A percentile compares a stretch with the other conserved stretches of the same genome.
These are phyloP conservation scores for Trissoscelio sp. DNA, from an alignment of 2,888 invertebrate species.

Conservation along the genomic window DNA sequence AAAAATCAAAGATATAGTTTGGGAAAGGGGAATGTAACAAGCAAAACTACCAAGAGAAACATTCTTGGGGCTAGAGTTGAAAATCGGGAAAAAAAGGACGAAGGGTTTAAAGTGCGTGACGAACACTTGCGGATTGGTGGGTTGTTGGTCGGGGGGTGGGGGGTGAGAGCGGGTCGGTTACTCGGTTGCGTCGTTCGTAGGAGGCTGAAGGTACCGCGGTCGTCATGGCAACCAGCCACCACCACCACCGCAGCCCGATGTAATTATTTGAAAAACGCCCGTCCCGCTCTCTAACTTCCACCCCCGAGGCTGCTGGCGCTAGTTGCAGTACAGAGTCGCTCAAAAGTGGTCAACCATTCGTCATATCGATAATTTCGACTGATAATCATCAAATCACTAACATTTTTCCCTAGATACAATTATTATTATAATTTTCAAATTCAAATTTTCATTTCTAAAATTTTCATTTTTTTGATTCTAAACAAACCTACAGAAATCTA, in stretches of 20 bases:
- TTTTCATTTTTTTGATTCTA: too few species aligned
- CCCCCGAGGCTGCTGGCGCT: slow-evolving; percentile 79
- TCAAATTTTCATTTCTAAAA: too few species aligned
- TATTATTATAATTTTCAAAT: background rate
- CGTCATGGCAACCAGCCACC: slow-evolving; percentile 82
- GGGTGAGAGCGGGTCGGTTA: slow-evolving; percentile 67
- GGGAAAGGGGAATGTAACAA: too few species aligned
- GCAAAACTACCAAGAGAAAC: too few species aligned
- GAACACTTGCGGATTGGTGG: slow-evolving; percentile 18
- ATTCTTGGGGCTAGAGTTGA: too few species aligned
- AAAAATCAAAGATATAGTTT: too few species aligned
- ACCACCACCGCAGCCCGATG: slow-evolving; percentile 82
- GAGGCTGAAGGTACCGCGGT: slow-evolving; percentile 81
- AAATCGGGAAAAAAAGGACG: too few species aligned
- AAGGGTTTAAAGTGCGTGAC: too few species aligned
- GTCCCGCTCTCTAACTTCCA: slow-evolving; percentile 80
- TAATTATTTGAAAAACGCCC: slow-evolving; percentile 84
- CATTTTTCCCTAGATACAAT: slow-evolving; percentile 4
- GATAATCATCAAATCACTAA: slow-evolving; percentile 18
- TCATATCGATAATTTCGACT: slow-evolving; percentile 47
- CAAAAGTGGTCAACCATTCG: slow-evolving; percentile 78
- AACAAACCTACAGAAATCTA: too few species aligned
- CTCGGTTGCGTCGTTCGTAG: slow-evolving; percentile 75
- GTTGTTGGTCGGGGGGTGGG: slow-evolving; percentile 44
- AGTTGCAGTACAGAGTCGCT: slow-evolving; percentile 79